phyloP scores from a whole-genome alignment of 2,888 invertebrate species.

The Carcina quercana region DNA sequence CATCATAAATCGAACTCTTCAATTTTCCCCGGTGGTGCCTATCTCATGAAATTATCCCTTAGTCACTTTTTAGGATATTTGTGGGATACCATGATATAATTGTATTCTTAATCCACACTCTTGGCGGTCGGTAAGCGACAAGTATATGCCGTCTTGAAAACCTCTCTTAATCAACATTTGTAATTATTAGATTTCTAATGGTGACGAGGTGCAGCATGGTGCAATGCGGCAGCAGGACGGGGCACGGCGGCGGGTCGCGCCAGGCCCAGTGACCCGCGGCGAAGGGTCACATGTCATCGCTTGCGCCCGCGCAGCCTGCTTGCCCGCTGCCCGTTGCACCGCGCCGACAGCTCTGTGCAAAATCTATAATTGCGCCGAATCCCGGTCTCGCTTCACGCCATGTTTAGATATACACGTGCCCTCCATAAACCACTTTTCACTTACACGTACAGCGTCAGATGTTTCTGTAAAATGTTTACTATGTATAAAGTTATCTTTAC shows the following conservation, averaged over 20 bases:
- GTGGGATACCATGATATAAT: too few relatives aligned
- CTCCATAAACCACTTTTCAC: constrained; percentile 25
- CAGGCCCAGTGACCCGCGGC: constrained; percentile 37
- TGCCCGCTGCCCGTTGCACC: constrained; percentile 16
- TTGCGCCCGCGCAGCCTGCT: constrained; percentile 9
- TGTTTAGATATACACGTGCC: constrained; percentile 24
- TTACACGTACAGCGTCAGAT: constrained; percentile 14
- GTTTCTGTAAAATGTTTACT: too few relatives aligned
- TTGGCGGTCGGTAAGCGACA: too few relatives aligned
- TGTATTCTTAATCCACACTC: too few relatives aligned
- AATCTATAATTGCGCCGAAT: constrained; percentile 63
- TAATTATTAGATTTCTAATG: constrained; percentile 18
- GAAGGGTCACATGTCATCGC: constrained; percentile 28
- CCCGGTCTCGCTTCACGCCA: constrained; percentile 30
- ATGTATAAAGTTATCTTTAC: too few relatives aligned
- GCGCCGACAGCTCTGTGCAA: constrained; percentile 53
- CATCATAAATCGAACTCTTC: too few relatives aligned
- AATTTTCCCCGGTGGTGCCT: too few relatives aligned
- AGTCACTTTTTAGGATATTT: too few relatives aligned
- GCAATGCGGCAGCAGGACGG: constrained; percentile 32
- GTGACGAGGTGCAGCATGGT: constrained; percentile 30
- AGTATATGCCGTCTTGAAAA: too few relatives aligned
- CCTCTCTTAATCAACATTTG: too few relatives aligned
- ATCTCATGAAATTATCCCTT: too few relatives aligned
- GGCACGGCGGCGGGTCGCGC: constrained; percentile 21